Percentiles rank a stretch among this genome's conserved stretches.
These are phyloP conservation scores for Acleris sparsana DNA, from an alignment of 2,888 invertebrate species.

Conservation along the genomic window DNA sequence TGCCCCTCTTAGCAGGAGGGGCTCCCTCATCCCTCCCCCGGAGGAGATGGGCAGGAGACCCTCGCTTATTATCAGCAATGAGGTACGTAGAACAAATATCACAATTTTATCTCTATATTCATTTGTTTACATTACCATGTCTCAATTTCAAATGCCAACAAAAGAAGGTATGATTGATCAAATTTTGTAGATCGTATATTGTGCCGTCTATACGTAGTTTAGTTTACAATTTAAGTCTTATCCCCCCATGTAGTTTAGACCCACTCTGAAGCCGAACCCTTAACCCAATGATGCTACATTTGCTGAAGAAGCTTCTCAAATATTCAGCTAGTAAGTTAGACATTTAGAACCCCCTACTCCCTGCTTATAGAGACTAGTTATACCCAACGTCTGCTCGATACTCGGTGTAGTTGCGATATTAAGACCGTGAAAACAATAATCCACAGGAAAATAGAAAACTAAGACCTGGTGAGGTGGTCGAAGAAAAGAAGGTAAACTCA, in stretches of 20 bases:
- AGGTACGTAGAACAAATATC: slow-evolving; percentile 86
- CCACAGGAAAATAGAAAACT: slow-evolving; percentile 94
- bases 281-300: slow-evolving; percentile 60
- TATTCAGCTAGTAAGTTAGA: slow-evolving; percentile 63
- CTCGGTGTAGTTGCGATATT: slow-evolving; percentile 61
- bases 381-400: slow-evolving; percentile 56
- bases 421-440: slow-evolving; percentile 80
- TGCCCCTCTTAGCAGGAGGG: slow-evolving; percentile 83
- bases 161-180: slow-evolving; percentile 64
- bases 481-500: slow-evolving; percentile 95
- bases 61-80: slow-evolving; percentile 95
- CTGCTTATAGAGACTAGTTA: slow-evolving; percentile 67
- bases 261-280: slow-evolving; percentile 82
- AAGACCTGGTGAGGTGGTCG: slow-evolving; percentile 96
- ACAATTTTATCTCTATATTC: slow-evolving; percentile 21
- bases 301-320: slow-evolving; percentile 67
- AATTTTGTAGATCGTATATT: slow-evolving; percentile 52
- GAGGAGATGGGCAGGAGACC: slow-evolving; percentile 94
- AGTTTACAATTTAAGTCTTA: slow-evolving; percentile 44
- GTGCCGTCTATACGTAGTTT: slow-evolving; percentile 58
- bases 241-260: slow-evolving; percentile 64
- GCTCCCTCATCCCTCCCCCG: slow-evolving; percentile 94
- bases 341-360: slow-evolving; percentile 69
- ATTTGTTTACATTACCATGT: slow-evolving; percentile 24
- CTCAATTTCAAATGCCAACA: slow-evolving; percentile 51